A percentile compares a stretch with the other conserved stretches of the same genome.
Evolutionary conservation across 2,888 invertebrate species (phyloP).

Genomic region (Watsonalla cultraria): DNA sequence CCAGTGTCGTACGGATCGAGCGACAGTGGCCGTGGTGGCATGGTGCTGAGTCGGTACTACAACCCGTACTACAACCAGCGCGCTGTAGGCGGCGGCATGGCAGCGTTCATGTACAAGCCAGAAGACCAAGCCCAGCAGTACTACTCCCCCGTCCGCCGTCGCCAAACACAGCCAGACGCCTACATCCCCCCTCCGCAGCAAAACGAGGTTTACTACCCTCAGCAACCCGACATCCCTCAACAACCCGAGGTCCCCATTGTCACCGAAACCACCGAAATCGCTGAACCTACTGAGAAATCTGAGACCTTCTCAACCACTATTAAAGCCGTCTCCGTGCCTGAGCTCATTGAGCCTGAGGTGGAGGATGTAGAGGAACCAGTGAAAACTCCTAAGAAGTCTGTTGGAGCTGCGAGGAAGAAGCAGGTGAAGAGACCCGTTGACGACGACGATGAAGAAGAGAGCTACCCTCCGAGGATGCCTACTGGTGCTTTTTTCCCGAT

Average conservation of each 20-base stretch:
- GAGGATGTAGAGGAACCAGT: conserved; percentile 55
- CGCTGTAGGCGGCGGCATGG: conserved; percentile 54
- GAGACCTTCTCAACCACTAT: conserved; percentile 49
- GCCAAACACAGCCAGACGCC: conserved; percentile 53
- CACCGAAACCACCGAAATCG: conserved; percentile 48
- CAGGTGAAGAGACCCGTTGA: conserved; percentile 55
- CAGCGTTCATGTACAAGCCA: conserved; percentile 63
- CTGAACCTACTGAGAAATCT: conserved; percentile 52
- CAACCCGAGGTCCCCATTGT: conserved; percentile 42
- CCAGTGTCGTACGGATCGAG: conserved; percentile 62
- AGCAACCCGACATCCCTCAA: conserved; percentile 45
- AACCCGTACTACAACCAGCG: conserved; percentile 62
- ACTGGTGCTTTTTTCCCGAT: conserved; percentile 83
- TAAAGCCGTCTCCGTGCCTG: conserved; percentile 44
- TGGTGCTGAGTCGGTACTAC: conserved; percentile 68
- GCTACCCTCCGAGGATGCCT: conserved; percentile 62
- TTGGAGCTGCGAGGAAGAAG: conserved; percentile 48
- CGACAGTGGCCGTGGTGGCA: conserved; percentile 58
- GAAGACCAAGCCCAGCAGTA: conserved; percentile 47
- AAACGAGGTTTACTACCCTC: conserved; percentile 62
- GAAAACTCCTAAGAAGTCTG: conserved; percentile 50
- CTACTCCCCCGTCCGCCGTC: conserved; percentile 61
- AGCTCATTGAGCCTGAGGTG: conserved; percentile 53
- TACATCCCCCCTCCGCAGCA: conserved; percentile 57
- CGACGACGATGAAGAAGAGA: conserved; percentile 76